phyloP scores from a whole-genome alignment of 37 sponge, comb jelly and placozoan genomes.

The Ephydatia muelleri region DNA sequence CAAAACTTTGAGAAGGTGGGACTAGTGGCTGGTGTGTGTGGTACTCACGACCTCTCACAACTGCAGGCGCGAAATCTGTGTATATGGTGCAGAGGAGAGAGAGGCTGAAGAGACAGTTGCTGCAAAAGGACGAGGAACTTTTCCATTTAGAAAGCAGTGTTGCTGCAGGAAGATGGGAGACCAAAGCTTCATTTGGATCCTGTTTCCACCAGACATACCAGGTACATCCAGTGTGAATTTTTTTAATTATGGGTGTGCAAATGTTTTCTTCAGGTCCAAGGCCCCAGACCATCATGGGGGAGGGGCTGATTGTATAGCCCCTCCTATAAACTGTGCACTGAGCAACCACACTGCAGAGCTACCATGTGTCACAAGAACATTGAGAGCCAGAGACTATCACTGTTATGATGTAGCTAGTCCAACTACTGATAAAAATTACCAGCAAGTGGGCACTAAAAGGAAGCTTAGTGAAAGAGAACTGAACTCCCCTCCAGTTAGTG shows the following conservation, averaged over 20 bases:
- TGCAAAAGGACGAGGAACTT: slow-evolving; percentile 6
- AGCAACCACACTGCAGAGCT: background rate
- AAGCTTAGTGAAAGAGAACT: background rate
- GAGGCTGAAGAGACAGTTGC: slow-evolving; percentile 72
- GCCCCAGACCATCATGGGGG: background rate
- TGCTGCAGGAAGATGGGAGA: background rate
- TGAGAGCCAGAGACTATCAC: background rate
- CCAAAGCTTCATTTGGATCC: background rate
- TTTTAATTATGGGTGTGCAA: background rate
- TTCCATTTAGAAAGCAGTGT: slow-evolving; percentile 29
- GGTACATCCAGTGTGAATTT: background rate
- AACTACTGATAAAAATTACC: background rate
- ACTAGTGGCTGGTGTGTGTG: background rate
- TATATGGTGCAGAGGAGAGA: slow-evolving; percentile 92
- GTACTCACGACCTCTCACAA: background rate
- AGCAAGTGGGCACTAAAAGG: background rate
- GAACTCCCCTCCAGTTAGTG: background rate
- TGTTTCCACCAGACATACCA: background rate
- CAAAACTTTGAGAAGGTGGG: slow-evolving; percentile 91
- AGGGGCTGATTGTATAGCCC: background rate
- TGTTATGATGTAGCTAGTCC: background rate
- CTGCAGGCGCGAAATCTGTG: slow-evolving; percentile 81
- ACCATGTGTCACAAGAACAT: background rate
- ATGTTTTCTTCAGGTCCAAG: background rate
- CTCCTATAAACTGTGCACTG: background rate